These are phyloP conservation scores for rabbit (Oryctolagus cuniculus) DNA, from an alignment of 2,113 vertebrate species.

Conservation along the genomic window mOryCun1.1 NC_091453.1:94300001-94300500, in stretches of 20 bases:
- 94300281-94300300: background rate
- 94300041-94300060: constrained; percentile 37
- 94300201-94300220: background rate
- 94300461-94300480: background rate
- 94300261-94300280: background rate
- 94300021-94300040: constrained; percentile 46
- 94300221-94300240: background rate
- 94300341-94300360: constrained; percentile 39
- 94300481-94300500: background rate
- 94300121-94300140: constrained; percentile 18
- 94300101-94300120: constrained; percentile 48
- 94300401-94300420: background rate
- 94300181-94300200: constrained; percentile 11
- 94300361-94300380: background rate
- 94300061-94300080: constrained; percentile 53
- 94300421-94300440: constrained; percentile 26
- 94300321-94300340: background rate
- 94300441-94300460: constrained; percentile 9
- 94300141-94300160: background rate
- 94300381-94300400: background rate
- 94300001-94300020: constrained; percentile 17
- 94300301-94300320: background rate
- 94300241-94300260: background rate
- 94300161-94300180: constrained; percentile 20
- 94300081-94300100: constrained; percentile 44